Conservation (phyloP, 2,113 vertebrate genomes). For the Datnioides undecimradiatus region DNA sequence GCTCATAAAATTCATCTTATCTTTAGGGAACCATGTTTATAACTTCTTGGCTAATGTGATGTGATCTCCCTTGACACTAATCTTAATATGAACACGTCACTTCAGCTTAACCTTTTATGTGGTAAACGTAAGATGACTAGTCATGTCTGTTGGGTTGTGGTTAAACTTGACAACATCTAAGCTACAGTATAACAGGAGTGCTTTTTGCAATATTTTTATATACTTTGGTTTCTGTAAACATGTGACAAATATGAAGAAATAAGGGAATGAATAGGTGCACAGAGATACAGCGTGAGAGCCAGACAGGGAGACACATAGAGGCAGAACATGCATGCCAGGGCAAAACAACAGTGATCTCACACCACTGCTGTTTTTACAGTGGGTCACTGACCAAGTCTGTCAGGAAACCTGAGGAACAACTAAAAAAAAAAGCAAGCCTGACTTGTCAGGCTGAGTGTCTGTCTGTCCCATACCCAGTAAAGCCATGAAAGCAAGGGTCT, state of each 20-base stretch:
- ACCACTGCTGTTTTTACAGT: conserved; percentile 67
- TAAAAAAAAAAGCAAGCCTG: conserved; percentile 40
- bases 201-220: conserved; percentile 39
- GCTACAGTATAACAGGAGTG: conserved; percentile 1
- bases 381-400: conserved; percentile 69
- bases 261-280: conserved; percentile 20
- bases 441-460: conserved; percentile 59
- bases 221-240: conserved; percentile 22
- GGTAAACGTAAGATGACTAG: conserved; percentile 8
- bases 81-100: conserved; percentile 42
- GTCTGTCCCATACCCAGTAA: conserved; percentile 53
- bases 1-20: conserved; percentile 24
- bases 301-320: conserved; percentile 33
- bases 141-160: conserved; percentile 27
- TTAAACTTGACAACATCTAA: conserved; percentile 39
- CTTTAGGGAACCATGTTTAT: background rate
- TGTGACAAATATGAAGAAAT: conserved; percentile 46
- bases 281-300: conserved; percentile 35
- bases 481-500: conserved; percentile 48
- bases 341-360: conserved; percentile 76
- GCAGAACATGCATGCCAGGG: conserved; percentile 23
- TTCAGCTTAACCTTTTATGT: conserved; percentile 37
- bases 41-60: conserved; percentile 42
- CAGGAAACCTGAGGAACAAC: conserved; percentile 58
- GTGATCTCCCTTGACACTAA: conserved; percentile 45